Conservation (phyloP, 2,113 vertebrate genomes). For the Nycticryphes semicollaris region DNA sequence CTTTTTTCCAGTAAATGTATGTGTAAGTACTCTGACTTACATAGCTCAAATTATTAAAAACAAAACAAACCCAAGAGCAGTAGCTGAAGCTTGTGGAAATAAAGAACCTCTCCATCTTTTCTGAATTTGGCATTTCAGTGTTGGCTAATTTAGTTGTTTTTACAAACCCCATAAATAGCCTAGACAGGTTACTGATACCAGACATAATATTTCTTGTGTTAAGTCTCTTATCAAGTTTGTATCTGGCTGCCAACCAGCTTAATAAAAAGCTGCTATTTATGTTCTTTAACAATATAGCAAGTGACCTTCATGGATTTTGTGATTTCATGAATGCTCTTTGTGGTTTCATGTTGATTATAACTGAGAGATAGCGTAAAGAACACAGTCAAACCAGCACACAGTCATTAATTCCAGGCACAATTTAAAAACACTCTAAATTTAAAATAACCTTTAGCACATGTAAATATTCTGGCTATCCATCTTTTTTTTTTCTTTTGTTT, state of each 20-base stretch:
- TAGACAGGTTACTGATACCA: slow-evolving; percentile 56
- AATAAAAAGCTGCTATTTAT: slow-evolving; percentile 50
- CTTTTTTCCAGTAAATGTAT: neutral
- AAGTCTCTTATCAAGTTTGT: slow-evolving; percentile 36
- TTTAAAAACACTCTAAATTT: neutral
- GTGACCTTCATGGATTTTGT: slow-evolving; percentile 45
- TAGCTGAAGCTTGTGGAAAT: neutral
- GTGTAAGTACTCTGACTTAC: neutral
- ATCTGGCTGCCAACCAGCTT: slow-evolving; percentile 36
- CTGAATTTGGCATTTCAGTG: neutral
- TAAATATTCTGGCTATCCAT: neutral
- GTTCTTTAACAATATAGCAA: slow-evolving; percentile 28
- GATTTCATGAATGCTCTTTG: neutral
- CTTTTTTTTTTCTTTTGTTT: neutral
- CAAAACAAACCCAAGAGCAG: neutral
- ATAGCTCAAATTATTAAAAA: neutral
- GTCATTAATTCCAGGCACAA: neutral
- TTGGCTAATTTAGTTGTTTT: slow-evolving; percentile 25
- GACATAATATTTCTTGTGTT: slow-evolving; percentile 49
- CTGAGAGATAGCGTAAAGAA: neutral
- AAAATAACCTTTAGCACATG: neutral
- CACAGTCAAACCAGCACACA: neutral
- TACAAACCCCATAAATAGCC: slow-evolving; percentile 45
- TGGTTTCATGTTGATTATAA: slow-evolving; percentile 35
- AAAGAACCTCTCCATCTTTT: neutral